Percentiles rank a stretch among this genome's conserved stretches.
phyloP scores from a whole-genome alignment of 2,888 invertebrate species.

The Julus scandinavius region DNA sequence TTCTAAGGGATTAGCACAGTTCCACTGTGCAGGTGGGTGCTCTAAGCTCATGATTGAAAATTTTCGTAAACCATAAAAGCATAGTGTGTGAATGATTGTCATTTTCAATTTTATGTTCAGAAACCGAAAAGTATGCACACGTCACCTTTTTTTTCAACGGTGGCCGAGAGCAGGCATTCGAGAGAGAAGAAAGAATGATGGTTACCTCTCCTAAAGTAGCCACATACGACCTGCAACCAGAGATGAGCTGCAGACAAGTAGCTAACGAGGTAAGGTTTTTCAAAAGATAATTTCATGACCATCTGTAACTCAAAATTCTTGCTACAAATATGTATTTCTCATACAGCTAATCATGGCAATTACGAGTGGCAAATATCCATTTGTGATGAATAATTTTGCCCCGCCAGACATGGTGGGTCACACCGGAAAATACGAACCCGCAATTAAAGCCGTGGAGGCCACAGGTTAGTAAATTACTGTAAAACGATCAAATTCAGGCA shows the following conservation, averaged over 20 bases:
- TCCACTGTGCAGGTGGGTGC: slow-evolving; percentile 66
- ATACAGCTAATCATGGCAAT: slow-evolving; percentile 64
- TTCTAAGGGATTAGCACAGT: slow-evolving; percentile 64
- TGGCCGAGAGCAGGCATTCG: slow-evolving; percentile 66
- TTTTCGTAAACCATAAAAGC: not conserved
- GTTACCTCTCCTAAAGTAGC: slow-evolving; percentile 68
- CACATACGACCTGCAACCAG: slow-evolving; percentile 67
- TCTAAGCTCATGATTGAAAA: slow-evolving; percentile 36
- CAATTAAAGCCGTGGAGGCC: slow-evolving; percentile 63
- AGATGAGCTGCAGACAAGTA: slow-evolving; percentile 66
- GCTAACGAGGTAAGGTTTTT: slow-evolving; percentile 63
- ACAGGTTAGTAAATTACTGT: slow-evolving; percentile 60
- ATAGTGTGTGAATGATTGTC: slow-evolving; percentile 11
- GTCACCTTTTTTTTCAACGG: slow-evolving; percentile 69
- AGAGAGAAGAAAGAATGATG: slow-evolving; percentile 65
- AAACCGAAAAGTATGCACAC: slow-evolving; percentile 68
- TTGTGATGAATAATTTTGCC: slow-evolving; percentile 68
- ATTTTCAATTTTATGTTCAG: slow-evolving; percentile 60
- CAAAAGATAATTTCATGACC: not conserved
- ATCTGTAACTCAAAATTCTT: not conserved
- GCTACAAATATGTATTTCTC: not conserved
- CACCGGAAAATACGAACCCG: slow-evolving; percentile 66
- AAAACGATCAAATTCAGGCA: not conserved
- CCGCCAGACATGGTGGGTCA: slow-evolving; percentile 69
- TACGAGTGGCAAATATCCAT: slow-evolving; percentile 64